Base-by-base conservation (phyloP, 1,140 invertebrate genomes). In the Aplysia californica region DNA sequence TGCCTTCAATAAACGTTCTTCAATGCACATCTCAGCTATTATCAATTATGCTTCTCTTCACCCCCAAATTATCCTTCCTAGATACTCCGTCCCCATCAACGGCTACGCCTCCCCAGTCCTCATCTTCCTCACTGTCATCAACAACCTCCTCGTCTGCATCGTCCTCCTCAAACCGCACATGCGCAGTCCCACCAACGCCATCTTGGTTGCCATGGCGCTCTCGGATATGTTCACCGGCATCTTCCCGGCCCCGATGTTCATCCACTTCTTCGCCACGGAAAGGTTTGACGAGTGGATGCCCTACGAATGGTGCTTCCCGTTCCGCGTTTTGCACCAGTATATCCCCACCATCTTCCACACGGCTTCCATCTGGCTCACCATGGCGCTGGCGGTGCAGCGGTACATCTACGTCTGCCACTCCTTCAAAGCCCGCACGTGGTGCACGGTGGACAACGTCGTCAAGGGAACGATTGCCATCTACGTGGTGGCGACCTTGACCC, bases 341-440 rank as follows among this genome's bases (percentile, higher is more conserved):
- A 83, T 97, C 78, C 96, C 96, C 1, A 95, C 95, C 29, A 92
- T 96, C 85, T 97, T 96, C 87, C 96, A 97, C 91, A 97, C 96
- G 0, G 95, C 96, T 0, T 96, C 95, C 76, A 96, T 97, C 59
- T 97, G 96, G 88, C 77, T 97, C 76, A 97, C 96, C 0, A 89
- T 97, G 73, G 94, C 95, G 0, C 90, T 97, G 38, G 96, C 96
- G 2, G 93, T 95, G 0, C 96, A 97, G 90, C 64, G 88, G 69
- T 97, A 97, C 89, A 96, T 97, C 77, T 97, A 96, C 89, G 95
- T 97, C 0, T 97, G 96, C 84, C 95, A 97, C 88, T 95, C 95
- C 2, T 94, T 95, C 0, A 92, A 94, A 75, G 96, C 96, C 0
- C 71, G 92, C 93, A 77, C 94, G 93, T 96, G 95, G 93, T 97